Conservation (phyloP, 2,888 invertebrate species). For the Odontocerum albicorne region DNA sequence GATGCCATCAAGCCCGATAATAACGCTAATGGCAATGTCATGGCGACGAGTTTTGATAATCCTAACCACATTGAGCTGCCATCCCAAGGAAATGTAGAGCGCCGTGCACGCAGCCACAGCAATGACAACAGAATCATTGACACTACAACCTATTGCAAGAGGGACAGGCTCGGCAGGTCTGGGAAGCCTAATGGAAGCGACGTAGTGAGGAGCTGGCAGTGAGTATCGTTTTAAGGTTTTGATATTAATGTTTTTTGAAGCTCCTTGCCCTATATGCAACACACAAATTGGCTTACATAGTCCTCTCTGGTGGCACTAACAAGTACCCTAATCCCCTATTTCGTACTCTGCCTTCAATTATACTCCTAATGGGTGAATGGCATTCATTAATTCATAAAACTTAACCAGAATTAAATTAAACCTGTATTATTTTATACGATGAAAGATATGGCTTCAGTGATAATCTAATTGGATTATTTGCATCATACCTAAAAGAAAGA, state of each 20-base stretch:
- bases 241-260: background rate
- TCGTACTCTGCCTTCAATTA: too few relatives aligned
- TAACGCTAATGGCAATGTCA: slow-evolving; percentile 50
- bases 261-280: background rate
- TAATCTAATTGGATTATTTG: too few relatives aligned
- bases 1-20: slow-evolving; percentile 53
- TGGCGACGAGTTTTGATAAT: slow-evolving; percentile 74
- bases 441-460: too few relatives aligned
- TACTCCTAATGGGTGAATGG: too few relatives aligned
- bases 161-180: slow-evolving; percentile 49
- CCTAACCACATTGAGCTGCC: slow-evolving; percentile 72
- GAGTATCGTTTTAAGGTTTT: slow-evolving; percentile 42
- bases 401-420: too few relatives aligned
- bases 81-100: slow-evolving; percentile 48
- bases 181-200: slow-evolving; percentile 44
- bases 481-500: too few relatives aligned
- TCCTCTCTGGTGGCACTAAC: too few relatives aligned
- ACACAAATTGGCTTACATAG: too few relatives aligned
- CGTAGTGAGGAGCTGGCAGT: slow-evolving; percentile 52
- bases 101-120: slow-evolving; percentile 40
- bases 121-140: slow-evolving; percentile 53
- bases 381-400: too few relatives aligned
- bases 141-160: slow-evolving; percentile 73
- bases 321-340: too few relatives aligned
- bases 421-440: too few relatives aligned